Conservation (phyloP, 2,113 vertebrate genomes). For the Cephalopholis sonnerati region DNA sequence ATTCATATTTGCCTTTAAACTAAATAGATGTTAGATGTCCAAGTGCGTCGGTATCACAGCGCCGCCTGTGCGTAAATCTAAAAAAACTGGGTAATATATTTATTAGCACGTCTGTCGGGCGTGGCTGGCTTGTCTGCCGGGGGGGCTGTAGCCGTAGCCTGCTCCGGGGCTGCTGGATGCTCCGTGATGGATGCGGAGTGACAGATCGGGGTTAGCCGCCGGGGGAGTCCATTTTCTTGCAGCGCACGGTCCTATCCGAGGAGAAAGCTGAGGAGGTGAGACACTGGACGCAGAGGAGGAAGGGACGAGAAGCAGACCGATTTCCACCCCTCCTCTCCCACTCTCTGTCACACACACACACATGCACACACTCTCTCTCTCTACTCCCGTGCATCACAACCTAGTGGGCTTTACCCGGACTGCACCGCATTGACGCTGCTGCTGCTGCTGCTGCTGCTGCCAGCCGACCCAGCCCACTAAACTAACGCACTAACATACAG, state of each 20-base stretch:
- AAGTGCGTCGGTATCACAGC: conserved; percentile 19
- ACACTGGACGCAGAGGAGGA: conserved; percentile 47
- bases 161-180: conserved; percentile 72
- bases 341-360: neutral
- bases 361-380: conserved; percentile 28
- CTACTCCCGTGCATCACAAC: conserved; percentile 61
- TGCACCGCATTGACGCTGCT: conserved; percentile 78
- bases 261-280: conserved; percentile 58
- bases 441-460: conserved; percentile 36
- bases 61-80: conserved; percentile 58
- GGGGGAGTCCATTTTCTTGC: conserved; percentile 83
- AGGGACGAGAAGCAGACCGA: conserved; percentile 40
- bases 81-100: conserved; percentile 27
- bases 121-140: conserved; percentile 70
- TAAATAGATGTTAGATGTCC: too few relatives aligned
- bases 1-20: neutral
- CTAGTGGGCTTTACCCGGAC: conserved; percentile 63
- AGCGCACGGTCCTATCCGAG: conserved; percentile 57
- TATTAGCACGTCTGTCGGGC: conserved; percentile 74
- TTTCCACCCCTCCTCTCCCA: conserved; percentile 42
- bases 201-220: conserved; percentile 88
- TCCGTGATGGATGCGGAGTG: conserved; percentile 87
- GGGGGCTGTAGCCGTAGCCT: conserved; percentile 58
- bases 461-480: conserved; percentile 70
- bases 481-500: conserved; percentile 40